Evolutionary conservation across 2,888 invertebrate genomes (phyloP).

Genomic region (Athripsodes cinereus): DNA sequence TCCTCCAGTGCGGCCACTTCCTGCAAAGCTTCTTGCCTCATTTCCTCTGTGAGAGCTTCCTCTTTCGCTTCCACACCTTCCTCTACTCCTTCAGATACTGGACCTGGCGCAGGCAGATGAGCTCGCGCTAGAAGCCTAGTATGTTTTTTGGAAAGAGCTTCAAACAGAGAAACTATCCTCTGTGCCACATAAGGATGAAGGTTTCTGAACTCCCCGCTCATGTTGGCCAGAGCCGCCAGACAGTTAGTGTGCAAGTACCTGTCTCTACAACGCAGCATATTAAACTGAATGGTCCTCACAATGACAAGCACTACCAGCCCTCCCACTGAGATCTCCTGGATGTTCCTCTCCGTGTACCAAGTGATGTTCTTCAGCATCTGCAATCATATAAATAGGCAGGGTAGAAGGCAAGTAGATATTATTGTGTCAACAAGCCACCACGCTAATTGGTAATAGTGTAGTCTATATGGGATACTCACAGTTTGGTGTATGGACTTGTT

Average conservation of each 20-base stretch:
- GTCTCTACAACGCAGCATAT: conserved; percentile 93
- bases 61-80: conserved; percentile 51
- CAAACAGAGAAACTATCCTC: conserved; percentile 84
- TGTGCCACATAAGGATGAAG: conserved; percentile 96
- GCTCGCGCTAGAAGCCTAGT: conserved; percentile 42
- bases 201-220: conserved; percentile 90
- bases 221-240: conserved; percentile 95
- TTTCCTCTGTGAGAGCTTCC: conserved; percentile 50
- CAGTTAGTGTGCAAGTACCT: conserved; percentile 99
- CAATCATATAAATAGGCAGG: no score
- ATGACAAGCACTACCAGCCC: conserved; percentile 91
- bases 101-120: conserved; percentile 13
- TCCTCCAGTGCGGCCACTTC: conserved; percentile 92
- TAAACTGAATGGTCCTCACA: conserved; percentile 95
- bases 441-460: no score
- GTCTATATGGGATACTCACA: conserved; percentile 70
- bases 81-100: neutral
- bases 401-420: no score
- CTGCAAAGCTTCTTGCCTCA: conserved; percentile 61
- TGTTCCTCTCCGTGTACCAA: conserved; percentile 91
- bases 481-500: conserved; percentile 92
- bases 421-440: no score
- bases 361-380: conserved; percentile 81
- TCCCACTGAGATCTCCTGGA: conserved; percentile 90
- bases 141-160: conserved; percentile 85